These are phyloP conservation scores for Cheiracanthium punctorium DNA, from an alignment of 2,888 invertebrate genomes.

Conservation along the genomic window DNA sequence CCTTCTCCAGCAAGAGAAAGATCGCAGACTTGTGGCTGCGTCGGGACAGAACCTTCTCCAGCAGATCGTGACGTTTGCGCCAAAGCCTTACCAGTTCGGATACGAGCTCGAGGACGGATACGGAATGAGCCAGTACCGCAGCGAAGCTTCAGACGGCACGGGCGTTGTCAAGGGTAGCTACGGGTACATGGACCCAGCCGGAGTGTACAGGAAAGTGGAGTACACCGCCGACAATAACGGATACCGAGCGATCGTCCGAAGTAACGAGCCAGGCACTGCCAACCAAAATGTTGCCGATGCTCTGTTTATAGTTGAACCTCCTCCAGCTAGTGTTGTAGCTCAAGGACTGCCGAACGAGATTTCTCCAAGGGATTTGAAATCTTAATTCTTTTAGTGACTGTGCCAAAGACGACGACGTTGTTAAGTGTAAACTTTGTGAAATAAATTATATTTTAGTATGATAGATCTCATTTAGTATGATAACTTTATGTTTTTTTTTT, in stretches of 20 bases:
- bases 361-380: slow-evolving; percentile 32
- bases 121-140: slow-evolving; percentile 59
- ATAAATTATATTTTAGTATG: no score
- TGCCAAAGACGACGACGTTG: no score
- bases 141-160: slow-evolving; percentile 51
- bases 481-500: no score
- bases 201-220: slow-evolving; percentile 56
- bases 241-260: slow-evolving; percentile 50
- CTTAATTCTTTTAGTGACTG: no score
- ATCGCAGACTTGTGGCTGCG: background rate
- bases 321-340: slow-evolving; percentile 35
- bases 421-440: no score
- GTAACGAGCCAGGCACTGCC: slow-evolving; percentile 58
- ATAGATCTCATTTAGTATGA: no score
- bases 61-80: slow-evolving; percentile 10
- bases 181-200: slow-evolving; percentile 57
- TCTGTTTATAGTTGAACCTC: slow-evolving; percentile 54
- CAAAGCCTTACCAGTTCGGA: slow-evolving; percentile 55
- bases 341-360: slow-evolving; percentile 46
- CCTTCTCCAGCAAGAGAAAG: slow-evolving; percentile 7
- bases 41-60: slow-evolving; percentile 19
- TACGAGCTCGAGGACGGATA: slow-evolving; percentile 51
- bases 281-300: slow-evolving; percentile 64
- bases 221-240: slow-evolving; percentile 55
- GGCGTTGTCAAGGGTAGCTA: slow-evolving; percentile 60